These are phyloP conservation scores for Dexiosoma caninum DNA, from an alignment of 2,888 invertebrate species.

Conservation along the genomic window DNA sequence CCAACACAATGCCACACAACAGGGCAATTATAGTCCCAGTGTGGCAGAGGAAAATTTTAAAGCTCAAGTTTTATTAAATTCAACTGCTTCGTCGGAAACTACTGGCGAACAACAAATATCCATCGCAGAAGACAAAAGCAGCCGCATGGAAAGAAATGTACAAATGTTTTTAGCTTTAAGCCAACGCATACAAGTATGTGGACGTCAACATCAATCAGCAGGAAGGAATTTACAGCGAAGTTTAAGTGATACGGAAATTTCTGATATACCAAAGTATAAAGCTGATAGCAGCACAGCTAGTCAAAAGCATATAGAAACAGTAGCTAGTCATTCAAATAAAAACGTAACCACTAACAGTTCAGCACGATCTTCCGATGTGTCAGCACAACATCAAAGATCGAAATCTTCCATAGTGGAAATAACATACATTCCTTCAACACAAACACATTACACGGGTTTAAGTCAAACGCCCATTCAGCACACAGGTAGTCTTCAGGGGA, in stretches of 20 bases:
- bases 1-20: conserved; percentile 38
- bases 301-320: conserved; percentile 53
- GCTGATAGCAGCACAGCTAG: conserved; percentile 43
- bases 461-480: background rate
- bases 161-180: conserved; percentile 64
- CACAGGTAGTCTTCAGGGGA: background rate
- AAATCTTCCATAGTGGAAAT: conserved; percentile 59
- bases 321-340: conserved; percentile 55
- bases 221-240: conserved; percentile 60
- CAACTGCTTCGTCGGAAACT: conserved; percentile 38
- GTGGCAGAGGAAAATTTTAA: conserved; percentile 66
- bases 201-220: background rate
- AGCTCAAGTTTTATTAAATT: conserved; percentile 30
- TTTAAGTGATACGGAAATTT: conserved; percentile 65
- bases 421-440: conserved; percentile 53
- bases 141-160: conserved; percentile 62
- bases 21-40: conserved; percentile 67
- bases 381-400: conserved; percentile 52
- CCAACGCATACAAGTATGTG: conserved; percentile 40
- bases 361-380: background rate
- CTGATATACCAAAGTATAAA: conserved; percentile 53
- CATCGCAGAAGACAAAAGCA: conserved; percentile 25
- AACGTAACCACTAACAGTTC: conserved; percentile 33
- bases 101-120: conserved; percentile 3
- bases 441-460: background rate